phyloP scores from a whole-genome alignment of 1,140 invertebrate genomes.

The Trachelipus rathkii region DNA sequence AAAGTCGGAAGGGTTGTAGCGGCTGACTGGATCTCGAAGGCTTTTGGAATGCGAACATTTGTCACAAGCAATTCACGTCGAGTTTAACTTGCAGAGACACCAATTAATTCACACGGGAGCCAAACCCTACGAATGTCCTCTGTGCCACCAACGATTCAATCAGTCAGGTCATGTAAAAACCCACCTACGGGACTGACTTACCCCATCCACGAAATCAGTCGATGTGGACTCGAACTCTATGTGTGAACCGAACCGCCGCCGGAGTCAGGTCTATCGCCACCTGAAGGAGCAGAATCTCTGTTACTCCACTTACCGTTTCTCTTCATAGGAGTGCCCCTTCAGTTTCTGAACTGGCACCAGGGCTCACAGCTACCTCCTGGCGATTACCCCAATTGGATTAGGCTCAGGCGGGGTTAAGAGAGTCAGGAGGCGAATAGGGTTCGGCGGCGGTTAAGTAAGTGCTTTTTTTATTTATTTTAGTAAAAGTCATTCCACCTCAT shows the following conservation, averaged over 20 bases:
- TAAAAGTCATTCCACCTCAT: too few relatives aligned
- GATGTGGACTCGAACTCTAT: not conserved
- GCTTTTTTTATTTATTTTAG: too few relatives aligned
- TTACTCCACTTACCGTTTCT: not conserved
- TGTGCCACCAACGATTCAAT: slow-evolving; percentile 60
- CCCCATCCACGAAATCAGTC: slow-evolving; percentile 37
- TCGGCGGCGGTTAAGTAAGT: too few relatives aligned
- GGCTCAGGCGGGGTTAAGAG: not conserved
- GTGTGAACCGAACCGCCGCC: slow-evolving; percentile 1
- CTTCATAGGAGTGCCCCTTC: not conserved
- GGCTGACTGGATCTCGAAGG: slow-evolving; percentile 31
- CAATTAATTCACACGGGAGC: slow-evolving; percentile 47
- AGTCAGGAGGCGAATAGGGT: too few relatives aligned
- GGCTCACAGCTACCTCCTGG: too few relatives aligned
- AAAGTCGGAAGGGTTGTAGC: slow-evolving; percentile 23
- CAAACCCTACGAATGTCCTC: slow-evolving; percentile 54
- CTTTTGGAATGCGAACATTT: slow-evolving; percentile 48
- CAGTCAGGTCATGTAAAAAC: slow-evolving; percentile 49
- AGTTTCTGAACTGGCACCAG: not conserved
- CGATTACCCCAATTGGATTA: too few relatives aligned
- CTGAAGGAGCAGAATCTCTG: not conserved
- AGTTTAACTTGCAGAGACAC: slow-evolving; percentile 46
- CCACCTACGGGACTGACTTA: slow-evolving; percentile 40
- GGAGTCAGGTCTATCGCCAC: not conserved
- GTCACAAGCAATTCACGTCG: slow-evolving; percentile 47